These are phyloP conservation scores for Salvator merianae DNA, from an alignment of 2,113 vertebrate genomes.

Conservation along the genomic window DNA sequence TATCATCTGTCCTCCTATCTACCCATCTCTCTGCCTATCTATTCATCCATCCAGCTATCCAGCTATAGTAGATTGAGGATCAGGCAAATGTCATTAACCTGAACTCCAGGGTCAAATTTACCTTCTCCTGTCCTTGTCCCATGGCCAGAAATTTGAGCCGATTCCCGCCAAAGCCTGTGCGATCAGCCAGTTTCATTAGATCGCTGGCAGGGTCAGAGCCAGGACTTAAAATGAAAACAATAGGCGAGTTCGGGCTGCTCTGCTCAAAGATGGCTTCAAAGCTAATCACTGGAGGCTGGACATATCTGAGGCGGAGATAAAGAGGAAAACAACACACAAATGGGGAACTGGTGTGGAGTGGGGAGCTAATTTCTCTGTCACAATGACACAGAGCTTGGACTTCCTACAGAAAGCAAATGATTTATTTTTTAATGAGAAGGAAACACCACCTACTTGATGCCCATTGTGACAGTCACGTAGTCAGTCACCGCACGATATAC, in stretches of 20 bases:
- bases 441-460: conserved; percentile 82
- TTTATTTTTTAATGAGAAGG: fast-evolving
- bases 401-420: not conserved
- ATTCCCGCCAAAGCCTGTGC: conserved; percentile 82
- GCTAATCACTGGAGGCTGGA: conserved; percentile 94
- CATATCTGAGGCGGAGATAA: conserved; percentile 77
- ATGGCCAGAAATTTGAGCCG: conserved; percentile 93
- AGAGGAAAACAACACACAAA: not conserved
- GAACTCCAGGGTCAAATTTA: conserved; percentile 47
- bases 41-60: too few species aligned
- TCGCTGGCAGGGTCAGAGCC: conserved; percentile 92
- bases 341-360: too few species aligned
- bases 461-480: conserved; percentile 87
- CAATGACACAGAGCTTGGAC: not conserved
- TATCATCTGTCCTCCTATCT: too few species aligned
- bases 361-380: not conserved
- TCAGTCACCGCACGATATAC: conserved; percentile 90
- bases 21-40: too few species aligned
- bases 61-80: too few species aligned
- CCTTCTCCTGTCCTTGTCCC: conserved; percentile 97
- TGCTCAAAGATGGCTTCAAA: conserved; percentile 89
- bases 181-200: conserved; percentile 90
- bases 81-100: not conserved
- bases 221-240: conserved; percentile 94
- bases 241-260: conserved; percentile 88